Evolutionary conservation across 1,140 invertebrate genomes (phyloP).

Genomic region (Temnothorax nylanderi): DNA sequence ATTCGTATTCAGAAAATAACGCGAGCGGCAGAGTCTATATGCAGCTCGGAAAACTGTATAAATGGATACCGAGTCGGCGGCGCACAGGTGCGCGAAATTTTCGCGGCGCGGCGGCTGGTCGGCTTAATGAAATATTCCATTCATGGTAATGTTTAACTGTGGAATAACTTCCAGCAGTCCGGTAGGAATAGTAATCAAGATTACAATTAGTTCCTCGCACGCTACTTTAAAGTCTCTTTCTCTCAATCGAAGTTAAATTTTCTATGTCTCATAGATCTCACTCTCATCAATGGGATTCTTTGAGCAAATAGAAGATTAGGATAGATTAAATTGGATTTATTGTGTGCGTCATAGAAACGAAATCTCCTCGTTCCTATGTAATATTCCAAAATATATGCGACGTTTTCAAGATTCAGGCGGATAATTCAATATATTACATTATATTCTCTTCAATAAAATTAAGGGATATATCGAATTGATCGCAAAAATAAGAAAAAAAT

Average conservation of each 20-base stretch:
- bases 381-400: no score
- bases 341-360: neutral
- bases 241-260: slow-evolving; percentile 16
- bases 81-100: slow-evolving; percentile 55
- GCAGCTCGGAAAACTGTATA: slow-evolving; percentile 8
- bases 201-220: slow-evolving; percentile 61
- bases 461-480: neutral
- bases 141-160: slow-evolving; percentile 66
- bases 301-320: neutral
- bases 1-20: slow-evolving; percentile 14
- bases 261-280: neutral
- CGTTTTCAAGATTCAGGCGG: no score
- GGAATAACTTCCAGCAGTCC: slow-evolving; percentile 14
- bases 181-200: slow-evolving; percentile 56
- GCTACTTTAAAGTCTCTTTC: neutral
- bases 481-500: neutral
- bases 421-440: neutral
- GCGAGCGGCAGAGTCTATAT: neutral
- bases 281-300: neutral
- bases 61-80: neutral
- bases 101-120: neutral
- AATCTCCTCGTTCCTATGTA: neutral
- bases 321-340: neutral
- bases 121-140: slow-evolving; percentile 73
- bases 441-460: neutral